These are phyloP conservation scores for Leucoma salicis DNA, from an alignment of 2,888 invertebrate species.

Conservation along the genomic window DNA sequence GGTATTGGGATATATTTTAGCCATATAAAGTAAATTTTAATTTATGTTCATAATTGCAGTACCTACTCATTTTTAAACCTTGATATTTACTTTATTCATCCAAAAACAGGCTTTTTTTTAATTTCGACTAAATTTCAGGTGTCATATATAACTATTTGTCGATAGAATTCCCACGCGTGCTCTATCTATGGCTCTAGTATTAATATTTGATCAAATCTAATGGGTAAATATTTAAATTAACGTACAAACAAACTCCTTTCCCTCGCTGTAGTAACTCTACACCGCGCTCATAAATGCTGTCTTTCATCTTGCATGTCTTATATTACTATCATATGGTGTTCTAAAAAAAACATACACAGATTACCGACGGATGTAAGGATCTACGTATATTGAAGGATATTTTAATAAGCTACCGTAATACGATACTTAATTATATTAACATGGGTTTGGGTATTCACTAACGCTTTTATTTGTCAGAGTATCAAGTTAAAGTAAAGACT, in stretches of 20 bases:
- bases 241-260: slow-evolving; percentile 57
- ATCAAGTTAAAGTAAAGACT: slow-evolving; percentile 5
- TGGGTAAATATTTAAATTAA: slow-evolving; percentile 61
- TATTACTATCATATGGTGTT: slow-evolving; percentile 51
- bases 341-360: slow-evolving; percentile 31
- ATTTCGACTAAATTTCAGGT: too few species aligned
- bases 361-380: slow-evolving; percentile 52
- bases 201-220: slow-evolving; percentile 43
- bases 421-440: slow-evolving; percentile 43
- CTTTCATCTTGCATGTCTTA: slow-evolving; percentile 70
- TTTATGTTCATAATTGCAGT: too few species aligned
- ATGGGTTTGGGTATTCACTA: slow-evolving; percentile 3
- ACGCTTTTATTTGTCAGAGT: slow-evolving; percentile 20
- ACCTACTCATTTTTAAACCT: too few species aligned
- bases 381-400: slow-evolving; percentile 47
- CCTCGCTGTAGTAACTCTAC: slow-evolving; percentile 57
- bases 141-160: too few species aligned
- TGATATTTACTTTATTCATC: too few species aligned
- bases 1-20: too few species aligned
- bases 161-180: slow-evolving; percentile 43
- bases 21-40: too few species aligned
- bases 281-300: slow-evolving; percentile 65
- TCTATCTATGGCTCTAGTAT: slow-evolving; percentile 31
- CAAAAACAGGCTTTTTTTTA: too few species aligned
- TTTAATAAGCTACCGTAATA: slow-evolving; percentile 66